phyloP scores from a whole-genome alignment of 2,888 invertebrate genomes.

The Athalia cordata region DNA sequence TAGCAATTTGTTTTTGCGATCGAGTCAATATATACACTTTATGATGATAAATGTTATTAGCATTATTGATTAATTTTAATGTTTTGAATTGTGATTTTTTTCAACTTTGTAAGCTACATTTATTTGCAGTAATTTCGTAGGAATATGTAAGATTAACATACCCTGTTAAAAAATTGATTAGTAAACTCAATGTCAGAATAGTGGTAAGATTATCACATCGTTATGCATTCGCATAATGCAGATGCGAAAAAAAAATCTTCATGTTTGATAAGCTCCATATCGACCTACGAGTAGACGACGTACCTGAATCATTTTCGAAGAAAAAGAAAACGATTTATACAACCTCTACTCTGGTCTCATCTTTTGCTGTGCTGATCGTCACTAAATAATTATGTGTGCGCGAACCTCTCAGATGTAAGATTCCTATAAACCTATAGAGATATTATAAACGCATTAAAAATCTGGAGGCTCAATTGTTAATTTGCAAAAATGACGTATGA shows the following conservation, averaged over 20 bases:
- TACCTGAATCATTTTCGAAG: not conserved
- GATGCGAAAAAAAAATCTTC: not conserved
- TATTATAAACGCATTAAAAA: conserved; percentile 48
- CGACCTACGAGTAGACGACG: not conserved
- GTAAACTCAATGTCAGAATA: conserved; percentile 1
- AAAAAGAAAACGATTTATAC: not conserved
- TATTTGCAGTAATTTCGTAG: conserved; percentile 19
- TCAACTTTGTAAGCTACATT: conserved; percentile 31
- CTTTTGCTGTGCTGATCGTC: conserved; percentile 23
- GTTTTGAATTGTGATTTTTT: conserved; percentile 39
- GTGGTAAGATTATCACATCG: conserved; percentile 10
- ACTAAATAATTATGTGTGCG: conserved; percentile 42
- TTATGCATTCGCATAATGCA: conserved; percentile 8
- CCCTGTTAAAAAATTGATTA: not conserved
- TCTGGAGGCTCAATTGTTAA: conserved; percentile 59
- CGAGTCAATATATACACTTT: conserved; percentile 20
- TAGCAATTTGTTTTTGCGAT: conserved; percentile 37
- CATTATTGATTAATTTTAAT: conserved; percentile 32
- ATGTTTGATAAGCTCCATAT: not conserved
- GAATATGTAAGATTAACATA: conserved; percentile 15
- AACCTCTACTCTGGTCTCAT: not conserved
- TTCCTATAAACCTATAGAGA: conserved; percentile 47
- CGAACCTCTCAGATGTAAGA: conserved; percentile 50
- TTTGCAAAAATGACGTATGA: conserved; percentile 56
- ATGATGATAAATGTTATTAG: conserved; percentile 29